Base-by-base conservation (phyloP, 2,888 invertebrate genomes). In the Cartodere bifasciata region DNA sequence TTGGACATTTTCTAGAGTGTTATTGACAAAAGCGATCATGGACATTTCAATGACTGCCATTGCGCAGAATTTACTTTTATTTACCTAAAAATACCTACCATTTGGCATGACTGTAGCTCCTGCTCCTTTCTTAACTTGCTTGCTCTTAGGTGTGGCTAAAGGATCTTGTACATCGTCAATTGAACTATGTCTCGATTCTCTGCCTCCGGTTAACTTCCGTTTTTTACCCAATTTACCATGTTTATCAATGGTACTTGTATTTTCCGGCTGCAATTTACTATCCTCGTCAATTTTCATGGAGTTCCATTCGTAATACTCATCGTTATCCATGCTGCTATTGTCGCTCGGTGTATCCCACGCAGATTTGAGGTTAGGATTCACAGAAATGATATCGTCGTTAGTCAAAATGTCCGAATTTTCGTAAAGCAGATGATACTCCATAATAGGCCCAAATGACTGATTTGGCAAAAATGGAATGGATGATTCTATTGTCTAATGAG, bases 341-440 rank as follows among this genome's bases (percentile, higher is more conserved):
- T 51, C 52, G 37, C 42, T 47, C 20, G 48, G 42, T 23, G 26
- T 43, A 34, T 49, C 50, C 59, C 59, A 58, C 31, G 52, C 47
- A 29, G 45, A 49, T 44, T 53, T 53, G 20, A 50, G 48, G 30
- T 43, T 46, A 29, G 45, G 43, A 21, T 22, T 32, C 34, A 6
- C n/a, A n/a, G n/a, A 20, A 20, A 20, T 6, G 20, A 7, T 20
- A 20, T 20, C 20, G 31, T 52, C 53, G 43, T 48, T 52, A 41
- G 53, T 40, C 39, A 55, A 42, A 39, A 52, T 44, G 35, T 53
- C 49, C 27, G 51, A 37, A 34, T 49, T 50, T 28, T 49, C 55
- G 41, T 55, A 48, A 36, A 48, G 58, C 31, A 61, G 46, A 51
- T 58, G 53, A 49, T 55, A 60, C 53, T 60, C 62, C 62, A 62